phyloP scores from a whole-genome alignment of 2,888 invertebrate genomes.

The Rhyacophila evoluta region DNA sequence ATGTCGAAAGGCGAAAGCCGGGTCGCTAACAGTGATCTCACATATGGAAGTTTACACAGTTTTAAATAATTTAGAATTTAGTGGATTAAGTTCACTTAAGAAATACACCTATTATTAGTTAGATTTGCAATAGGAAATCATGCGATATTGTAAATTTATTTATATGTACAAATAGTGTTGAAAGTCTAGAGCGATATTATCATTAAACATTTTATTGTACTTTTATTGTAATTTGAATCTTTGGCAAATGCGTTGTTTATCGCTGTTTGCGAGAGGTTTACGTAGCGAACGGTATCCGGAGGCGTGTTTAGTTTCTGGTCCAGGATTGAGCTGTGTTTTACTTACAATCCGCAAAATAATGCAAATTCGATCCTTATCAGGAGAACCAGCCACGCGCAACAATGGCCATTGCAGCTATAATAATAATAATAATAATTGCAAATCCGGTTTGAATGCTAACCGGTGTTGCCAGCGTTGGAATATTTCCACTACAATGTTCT shows the following conservation, averaged over 20 bases:
- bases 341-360: conserved; percentile 35
- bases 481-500: neutral
- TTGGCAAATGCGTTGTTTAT: conserved; percentile 1
- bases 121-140: too few species aligned
- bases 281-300: neutral
- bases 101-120: too few species aligned
- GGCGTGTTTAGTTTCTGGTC: conserved; percentile 19
- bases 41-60: too few species aligned
- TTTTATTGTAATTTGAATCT: neutral
- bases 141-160: too few species aligned
- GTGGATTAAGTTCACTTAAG: too few species aligned
- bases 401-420: neutral
- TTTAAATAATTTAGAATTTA: too few species aligned
- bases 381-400: conserved; percentile 35
- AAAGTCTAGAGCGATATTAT: neutral
- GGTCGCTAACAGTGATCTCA: too few species aligned
- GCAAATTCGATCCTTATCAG: conserved; percentile 38
- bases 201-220: neutral
- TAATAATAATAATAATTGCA: conserved; percentile 27
- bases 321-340: conserved; percentile 16
- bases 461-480: neutral
- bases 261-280: neutral
- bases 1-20: too few species aligned
- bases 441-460: conserved; percentile 33
- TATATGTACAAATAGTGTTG: too few species aligned